Base-by-base conservation (phyloP, 2,888 invertebrate species). In the Agriotes lineatus region DNA sequence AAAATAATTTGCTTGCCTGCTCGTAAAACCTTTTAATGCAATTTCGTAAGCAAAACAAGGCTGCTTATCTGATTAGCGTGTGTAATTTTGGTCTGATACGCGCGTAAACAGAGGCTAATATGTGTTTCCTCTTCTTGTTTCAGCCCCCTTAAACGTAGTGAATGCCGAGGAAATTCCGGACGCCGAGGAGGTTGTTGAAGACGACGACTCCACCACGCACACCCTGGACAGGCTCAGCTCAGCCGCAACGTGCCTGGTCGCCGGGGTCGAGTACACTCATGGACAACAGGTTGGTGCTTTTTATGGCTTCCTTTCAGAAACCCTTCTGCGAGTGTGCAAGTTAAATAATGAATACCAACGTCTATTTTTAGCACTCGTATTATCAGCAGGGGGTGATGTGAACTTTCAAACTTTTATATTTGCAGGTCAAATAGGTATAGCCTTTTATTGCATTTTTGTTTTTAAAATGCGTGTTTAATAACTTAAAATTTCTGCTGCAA, bases 171-270 rank as follows among this genome's bases (percentile, higher is more conserved):
- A 69, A 44, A 60, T 48, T 42, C 54, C 45, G n/a, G 64, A 69
- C 12, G 30, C 45, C 25, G 81, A 81, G 62, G 77, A 77, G 52
- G 77, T 77, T n/a, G 72, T 78, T 2, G 74, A 78, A 42, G 83
- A 82, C 57, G 83, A 84, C 67, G 83, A 82, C 73, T 82, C 81
- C 58, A 82, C 85, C 20, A 83, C 83, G 25, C 82, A 80, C 54
- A 82, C 83, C 37, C 72, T 84, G 65, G 84, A 83, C 66, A 78
- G 83, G 66, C 75, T 84, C 39, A 84, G 85, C 72, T 84, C 85
- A 10, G 85, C 85, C 1, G 85, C 85, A 0, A 85, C 85, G 1
- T 85, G 85, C 74, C 76, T 85, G 9, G 85, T 85, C 1, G 85
- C 85, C 1, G 85, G 85, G 5, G 81, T 85, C 1, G 84, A 85